A percentile compares a stretch with the other conserved stretches of the same genome.
Evolutionary conservation across 2,797 vertebrate species (phyloP).

Genomic region (Vipera latastei): DNA sequence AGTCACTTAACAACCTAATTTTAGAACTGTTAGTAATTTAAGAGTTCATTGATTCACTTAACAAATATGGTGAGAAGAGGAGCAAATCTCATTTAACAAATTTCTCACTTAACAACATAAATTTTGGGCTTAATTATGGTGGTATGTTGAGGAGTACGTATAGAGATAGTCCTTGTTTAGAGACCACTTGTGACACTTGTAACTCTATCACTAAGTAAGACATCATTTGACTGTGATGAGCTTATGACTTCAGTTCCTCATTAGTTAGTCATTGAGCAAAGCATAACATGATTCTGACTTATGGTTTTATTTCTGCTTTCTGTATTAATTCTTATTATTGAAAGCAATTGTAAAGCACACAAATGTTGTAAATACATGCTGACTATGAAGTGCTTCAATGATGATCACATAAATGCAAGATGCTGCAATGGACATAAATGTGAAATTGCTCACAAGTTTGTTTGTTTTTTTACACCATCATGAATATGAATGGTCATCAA

Average conservation of each 20-base stretch:
- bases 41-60: not conserved
- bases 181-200: not conserved
- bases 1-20: not conserved
- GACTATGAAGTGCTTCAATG: not conserved
- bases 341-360: not conserved
- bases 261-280: not conserved
- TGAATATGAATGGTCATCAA: not conserved
- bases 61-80: not conserved
- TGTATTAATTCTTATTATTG: not conserved
- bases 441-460: not conserved
- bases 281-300: not conserved
- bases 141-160: not conserved
- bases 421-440: not conserved
- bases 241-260: not conserved
- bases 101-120: not conserved
- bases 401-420: not conserved
- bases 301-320: not conserved
- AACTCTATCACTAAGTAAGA: not conserved
- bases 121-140: not conserved
- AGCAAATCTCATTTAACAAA: not conserved
- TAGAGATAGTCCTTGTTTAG: not conserved
- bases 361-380: not conserved
- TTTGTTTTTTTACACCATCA: not conserved
- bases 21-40: not conserved
- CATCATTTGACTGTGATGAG: not conserved